Evolutionary conservation across 2,113 vertebrate genomes (phyloP).

Genomic region (Plecturocebus donacophilus): DNA sequence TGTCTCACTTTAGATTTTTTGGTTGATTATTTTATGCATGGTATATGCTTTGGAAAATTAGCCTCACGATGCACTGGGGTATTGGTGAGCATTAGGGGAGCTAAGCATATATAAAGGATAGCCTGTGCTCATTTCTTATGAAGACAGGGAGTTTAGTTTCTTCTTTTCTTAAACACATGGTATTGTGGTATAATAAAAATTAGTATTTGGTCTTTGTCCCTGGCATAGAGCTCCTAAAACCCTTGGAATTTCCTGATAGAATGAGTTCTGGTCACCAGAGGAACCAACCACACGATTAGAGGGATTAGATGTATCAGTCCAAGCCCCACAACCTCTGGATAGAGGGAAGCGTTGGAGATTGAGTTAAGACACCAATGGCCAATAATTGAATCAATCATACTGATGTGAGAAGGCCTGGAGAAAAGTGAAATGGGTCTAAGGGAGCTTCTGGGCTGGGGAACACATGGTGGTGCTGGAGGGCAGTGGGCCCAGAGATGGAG

Average conservation of each 20-base stretch:
- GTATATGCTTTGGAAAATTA: neutral
- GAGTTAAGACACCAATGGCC: neutral
- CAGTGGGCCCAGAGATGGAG: neutral
- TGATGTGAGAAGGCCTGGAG: neutral
- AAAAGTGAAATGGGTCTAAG: neutral
- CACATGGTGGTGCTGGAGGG: neutral
- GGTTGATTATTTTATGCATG: neutral
- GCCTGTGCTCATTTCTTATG: neutral
- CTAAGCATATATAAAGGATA: neutral
- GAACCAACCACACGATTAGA: neutral
- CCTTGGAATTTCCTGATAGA: neutral
- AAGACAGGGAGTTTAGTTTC: neutral
- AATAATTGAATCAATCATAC: neutral
- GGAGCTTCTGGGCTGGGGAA: neutral
- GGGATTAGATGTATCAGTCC: neutral
- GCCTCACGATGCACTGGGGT: neutral
- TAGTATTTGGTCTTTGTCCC: neutral
- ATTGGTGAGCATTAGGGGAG: neutral
- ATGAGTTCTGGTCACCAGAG: neutral
- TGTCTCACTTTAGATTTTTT: slow-evolving; percentile 1
- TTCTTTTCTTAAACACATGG: neutral
- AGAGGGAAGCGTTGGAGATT: neutral
- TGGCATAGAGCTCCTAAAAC: neutral
- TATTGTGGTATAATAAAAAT: neutral
- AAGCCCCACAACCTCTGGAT: neutral